phyloP scores from a whole-genome alignment of 53 echinoderm and acorn worm genomes.

The Apostichopus leukothele region DNA sequence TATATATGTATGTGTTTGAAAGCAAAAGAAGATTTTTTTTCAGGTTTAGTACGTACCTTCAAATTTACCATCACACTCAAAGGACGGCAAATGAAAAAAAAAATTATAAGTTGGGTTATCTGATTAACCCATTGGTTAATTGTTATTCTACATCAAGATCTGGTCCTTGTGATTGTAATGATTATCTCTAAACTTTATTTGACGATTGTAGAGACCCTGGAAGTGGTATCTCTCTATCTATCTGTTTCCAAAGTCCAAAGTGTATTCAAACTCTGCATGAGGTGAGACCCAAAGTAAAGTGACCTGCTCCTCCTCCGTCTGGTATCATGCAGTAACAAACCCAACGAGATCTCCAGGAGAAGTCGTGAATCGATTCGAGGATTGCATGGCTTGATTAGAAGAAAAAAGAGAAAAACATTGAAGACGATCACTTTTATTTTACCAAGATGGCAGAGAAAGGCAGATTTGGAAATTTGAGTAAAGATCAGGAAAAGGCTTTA shows the following conservation, averaged over 20 bases:
- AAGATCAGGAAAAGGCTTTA: constrained; percentile 29
- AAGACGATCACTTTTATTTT: not conserved
- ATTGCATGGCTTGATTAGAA: not conserved
- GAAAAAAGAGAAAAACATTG: not conserved
- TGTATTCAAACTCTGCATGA: not conserved
- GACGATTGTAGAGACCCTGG: not conserved
- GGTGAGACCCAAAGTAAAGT: not conserved
- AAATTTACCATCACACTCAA: too few relatives aligned
- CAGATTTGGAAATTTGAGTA: constrained; percentile 15
- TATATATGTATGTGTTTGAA: too few relatives aligned
- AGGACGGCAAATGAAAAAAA: too few relatives aligned
- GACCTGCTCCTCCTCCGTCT: not conserved
- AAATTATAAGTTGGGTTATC: too few relatives aligned
- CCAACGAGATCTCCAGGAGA: too few relatives aligned
- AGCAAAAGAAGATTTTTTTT: too few relatives aligned
- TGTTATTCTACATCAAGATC: too few relatives aligned
- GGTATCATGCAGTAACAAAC: not conserved
- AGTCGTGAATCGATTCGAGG: not conserved
- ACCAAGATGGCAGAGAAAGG: constrained; percentile 19
- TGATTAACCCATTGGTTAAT: too few relatives aligned
- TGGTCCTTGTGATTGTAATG: too few relatives aligned
- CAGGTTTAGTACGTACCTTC: too few relatives aligned
- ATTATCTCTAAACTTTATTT: too few relatives aligned
- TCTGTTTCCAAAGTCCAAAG: not conserved
- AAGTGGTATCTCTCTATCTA: not conserved